These are phyloP conservation scores for Cotesia chilonis DNA, from an alignment of 1,140 invertebrate genomes.

Conservation along the genomic window DNA sequence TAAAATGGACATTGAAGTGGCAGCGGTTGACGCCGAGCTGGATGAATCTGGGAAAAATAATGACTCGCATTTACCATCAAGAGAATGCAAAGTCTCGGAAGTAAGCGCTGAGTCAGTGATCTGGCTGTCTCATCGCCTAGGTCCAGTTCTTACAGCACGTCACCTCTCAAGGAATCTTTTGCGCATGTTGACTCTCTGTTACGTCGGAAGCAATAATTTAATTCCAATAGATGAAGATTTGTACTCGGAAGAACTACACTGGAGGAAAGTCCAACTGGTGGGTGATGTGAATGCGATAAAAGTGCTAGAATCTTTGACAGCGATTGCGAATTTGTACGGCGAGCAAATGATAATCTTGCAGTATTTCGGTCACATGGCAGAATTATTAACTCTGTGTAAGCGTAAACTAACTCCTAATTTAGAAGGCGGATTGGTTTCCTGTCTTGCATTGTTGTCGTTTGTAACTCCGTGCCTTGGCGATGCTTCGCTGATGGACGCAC, in stretches of 20 bases:
- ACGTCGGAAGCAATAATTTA: slow-evolving; percentile 85
- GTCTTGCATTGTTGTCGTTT: slow-evolving; percentile 81
- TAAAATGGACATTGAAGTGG: neutral
- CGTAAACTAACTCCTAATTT: slow-evolving; percentile 81
- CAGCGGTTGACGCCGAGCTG: slow-evolving; percentile 12
- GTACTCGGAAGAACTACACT: slow-evolving; percentile 36
- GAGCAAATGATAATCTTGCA: slow-evolving; percentile 93
- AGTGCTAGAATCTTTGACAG: slow-evolving; percentile 87
- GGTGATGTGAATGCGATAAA: slow-evolving; percentile 86
- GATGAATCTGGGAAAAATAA: slow-evolving; percentile 5
- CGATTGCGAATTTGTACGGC: slow-evolving; percentile 89
- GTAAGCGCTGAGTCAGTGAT: slow-evolving; percentile 90
- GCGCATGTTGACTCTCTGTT: slow-evolving; percentile 93
- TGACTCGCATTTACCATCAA: slow-evolving; percentile 44
- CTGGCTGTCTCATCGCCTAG: slow-evolving; percentile 92
- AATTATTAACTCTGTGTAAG: slow-evolving; percentile 79
- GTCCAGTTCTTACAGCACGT: slow-evolving; percentile 91
- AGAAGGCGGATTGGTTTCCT: slow-evolving; percentile 89
- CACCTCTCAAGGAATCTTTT: slow-evolving; percentile 91
- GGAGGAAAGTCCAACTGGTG: slow-evolving; percentile 69
- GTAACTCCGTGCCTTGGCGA: slow-evolving; percentile 86
- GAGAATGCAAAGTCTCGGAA: slow-evolving; percentile 80
- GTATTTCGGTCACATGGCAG: slow-evolving; percentile 92
- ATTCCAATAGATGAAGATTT: slow-evolving; percentile 51
- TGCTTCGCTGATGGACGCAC: slow-evolving; percentile 83